Base-by-base conservation (phyloP, 1,140 invertebrate species). In the Delia radicum region DNA sequence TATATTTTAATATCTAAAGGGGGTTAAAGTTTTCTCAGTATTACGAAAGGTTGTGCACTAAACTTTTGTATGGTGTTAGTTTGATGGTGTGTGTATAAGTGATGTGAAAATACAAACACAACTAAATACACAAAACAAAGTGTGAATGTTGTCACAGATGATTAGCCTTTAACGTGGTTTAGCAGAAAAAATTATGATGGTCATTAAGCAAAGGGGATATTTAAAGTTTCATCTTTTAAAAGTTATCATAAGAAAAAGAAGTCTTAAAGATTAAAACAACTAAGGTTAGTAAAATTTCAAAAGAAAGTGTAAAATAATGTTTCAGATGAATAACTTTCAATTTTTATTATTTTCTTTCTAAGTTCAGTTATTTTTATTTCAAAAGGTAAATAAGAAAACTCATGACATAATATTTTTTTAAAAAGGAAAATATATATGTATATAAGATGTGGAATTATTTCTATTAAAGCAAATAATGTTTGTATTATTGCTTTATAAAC, bases 81-180 rank as follows among this genome's bases (percentile, higher is more conserved):
- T 55, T 55, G 48, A 55, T n/a, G n/a, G 48, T 18, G 48, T 55
- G 8, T 55, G 15, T 46, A 15, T 48, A 48, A 6, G n/a, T 55
- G 18, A 18, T 21, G 10, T 55, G 3, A 21, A 55, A 55, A 55
- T 21, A 21, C 7, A 55, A 55, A 42, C 37, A 42, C 48, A 55
- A 55, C 18, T 21, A 7, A 55, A 55, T 55, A 42, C 8, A 13
- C 7, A 55, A 55, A 24, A 55, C 21, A 55, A 55, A 55, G 48
- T 55, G 48, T 55, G 48, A 55, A 55, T 55, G 48, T 55, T 55
- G 48, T 55, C 48, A 55, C 48, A 55, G 48, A 55, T 55, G 48
- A 55, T 55, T 55, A 55, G 48, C 48, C 48, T 21, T 55, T 55
- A 55, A 55, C 24, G 48, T 55, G 48, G 48, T 55, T 21, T n/a